These are phyloP conservation scores for Hoplostethus atlanticus DNA, from an alignment of 2,797 vertebrate species.

Conservation along the genomic window DNA sequence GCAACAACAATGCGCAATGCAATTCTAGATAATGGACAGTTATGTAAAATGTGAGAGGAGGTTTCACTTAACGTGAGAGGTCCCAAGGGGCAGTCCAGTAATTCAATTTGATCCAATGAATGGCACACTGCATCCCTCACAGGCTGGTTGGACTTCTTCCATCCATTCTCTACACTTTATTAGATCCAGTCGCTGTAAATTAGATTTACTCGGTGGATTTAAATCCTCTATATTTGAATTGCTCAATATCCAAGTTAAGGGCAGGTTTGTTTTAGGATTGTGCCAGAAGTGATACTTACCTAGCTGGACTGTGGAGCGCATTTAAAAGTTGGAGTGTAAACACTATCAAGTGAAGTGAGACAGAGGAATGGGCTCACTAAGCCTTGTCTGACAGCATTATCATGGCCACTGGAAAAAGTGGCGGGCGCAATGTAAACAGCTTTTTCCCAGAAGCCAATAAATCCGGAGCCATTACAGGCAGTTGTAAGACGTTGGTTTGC, in stretches of 20 bases:
- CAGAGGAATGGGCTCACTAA: constrained; percentile 57
- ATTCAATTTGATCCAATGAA: constrained; percentile 69
- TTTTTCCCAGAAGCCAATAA: constrained; percentile 67
- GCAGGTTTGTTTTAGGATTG: constrained; percentile 22
- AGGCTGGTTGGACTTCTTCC: constrained; percentile 62
- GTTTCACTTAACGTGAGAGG: constrained; percentile 32
- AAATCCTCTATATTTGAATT: constrained; percentile 39
- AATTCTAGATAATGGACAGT: constrained; percentile 35
- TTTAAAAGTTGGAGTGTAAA: constrained; percentile 63
- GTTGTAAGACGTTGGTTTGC: constrained; percentile 50
- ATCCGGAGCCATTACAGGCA: constrained; percentile 61
- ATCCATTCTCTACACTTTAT: constrained; percentile 65
- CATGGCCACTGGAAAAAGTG: constrained; percentile 61
- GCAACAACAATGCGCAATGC: not conserved
- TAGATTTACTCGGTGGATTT: constrained; percentile 54
- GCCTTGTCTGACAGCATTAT: constrained; percentile 68
- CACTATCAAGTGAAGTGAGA: constrained; percentile 52
- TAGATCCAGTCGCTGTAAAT: constrained; percentile 71
- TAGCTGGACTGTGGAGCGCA: constrained; percentile 19
- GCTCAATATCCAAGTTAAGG: constrained; percentile 42
- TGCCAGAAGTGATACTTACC: constrained; percentile 22
- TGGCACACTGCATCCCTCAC: constrained; percentile 53
- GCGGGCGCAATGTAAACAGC: constrained; percentile 67
- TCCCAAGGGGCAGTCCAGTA: constrained; percentile 49
- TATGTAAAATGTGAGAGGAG: constrained; percentile 38